A percentile compares a stretch with the other conserved stretches of the same genome.
Evolutionary conservation across 2,113 vertebrate genomes (phyloP).

Genomic region (Sterrhoptilus dennistouni): DNA sequence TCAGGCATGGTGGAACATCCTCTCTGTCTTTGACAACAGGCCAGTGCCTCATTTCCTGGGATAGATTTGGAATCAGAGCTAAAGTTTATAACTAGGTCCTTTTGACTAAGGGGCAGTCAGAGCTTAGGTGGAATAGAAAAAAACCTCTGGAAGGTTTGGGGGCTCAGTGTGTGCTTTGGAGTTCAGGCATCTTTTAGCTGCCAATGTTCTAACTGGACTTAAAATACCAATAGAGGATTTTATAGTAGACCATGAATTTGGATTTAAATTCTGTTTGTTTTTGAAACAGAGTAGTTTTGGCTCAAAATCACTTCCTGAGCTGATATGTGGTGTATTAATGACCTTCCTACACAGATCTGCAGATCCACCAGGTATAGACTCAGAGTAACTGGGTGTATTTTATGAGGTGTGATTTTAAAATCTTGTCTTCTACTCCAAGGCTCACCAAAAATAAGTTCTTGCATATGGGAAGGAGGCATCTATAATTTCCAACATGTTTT

Average conservation of each 20-base stretch:
- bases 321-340: neutral
- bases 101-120: neutral
- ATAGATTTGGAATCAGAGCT: neutral
- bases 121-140: neutral
- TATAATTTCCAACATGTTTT: neutral
- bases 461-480: neutral
- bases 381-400: neutral
- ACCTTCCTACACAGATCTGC: neutral
- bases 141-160: neutral
- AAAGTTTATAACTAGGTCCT: neutral
- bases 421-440: neutral
- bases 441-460: neutral
- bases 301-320: neutral
- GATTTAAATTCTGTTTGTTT: slow-evolving; percentile 21
- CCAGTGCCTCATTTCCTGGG: neutral
- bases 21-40: neutral
- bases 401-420: neutral
- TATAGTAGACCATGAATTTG: neutral
- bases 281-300: neutral
- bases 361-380: neutral
- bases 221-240: neutral
- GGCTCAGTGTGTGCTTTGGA: neutral
- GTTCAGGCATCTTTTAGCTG: neutral
- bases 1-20: neutral
- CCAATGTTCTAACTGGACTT: neutral